Evolutionary conservation across 92 coral and sea anemone genomes (phyloP).

Genomic region (Phenganax marumi): DNA sequence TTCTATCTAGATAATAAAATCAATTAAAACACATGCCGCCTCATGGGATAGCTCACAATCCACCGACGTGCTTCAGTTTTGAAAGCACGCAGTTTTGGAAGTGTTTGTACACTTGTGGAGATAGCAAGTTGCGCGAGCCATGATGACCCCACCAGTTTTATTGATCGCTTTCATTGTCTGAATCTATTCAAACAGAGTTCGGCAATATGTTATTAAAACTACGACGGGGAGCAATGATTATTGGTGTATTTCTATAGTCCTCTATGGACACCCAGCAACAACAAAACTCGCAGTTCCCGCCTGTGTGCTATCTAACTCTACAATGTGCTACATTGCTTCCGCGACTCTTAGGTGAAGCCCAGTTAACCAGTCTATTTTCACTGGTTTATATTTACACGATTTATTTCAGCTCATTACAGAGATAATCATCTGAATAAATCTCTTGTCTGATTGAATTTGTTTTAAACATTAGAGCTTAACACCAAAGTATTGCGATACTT

Average conservation of each 20-base stretch:
- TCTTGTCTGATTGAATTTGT: conserved; percentile 53
- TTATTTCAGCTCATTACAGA: conserved; percentile 49
- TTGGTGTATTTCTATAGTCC: conserved; percentile 38
- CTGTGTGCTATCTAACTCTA: conserved; percentile 32
- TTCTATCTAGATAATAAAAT: conserved; percentile 44
- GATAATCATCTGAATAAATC: conserved; percentile 50
- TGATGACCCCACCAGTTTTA: conserved; percentile 49
- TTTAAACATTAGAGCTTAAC: conserved; percentile 49
- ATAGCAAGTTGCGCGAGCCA: conserved; percentile 22
- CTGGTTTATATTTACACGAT: conserved; percentile 48
- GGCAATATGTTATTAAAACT: conserved; percentile 50
- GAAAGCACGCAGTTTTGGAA: neutral
- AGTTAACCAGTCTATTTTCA: neutral
- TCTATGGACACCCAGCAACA: conserved; percentile 22
- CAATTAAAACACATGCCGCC: conserved; percentile 54
- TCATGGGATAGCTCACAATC: conserved; percentile 26
- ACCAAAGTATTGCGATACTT: conserved; percentile 48
- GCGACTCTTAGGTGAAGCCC: conserved; percentile 5
- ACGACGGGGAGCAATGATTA: conserved; percentile 49
- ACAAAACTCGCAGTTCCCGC: conserved; percentile 13
- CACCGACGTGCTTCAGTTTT: conserved; percentile 11
- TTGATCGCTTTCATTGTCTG: conserved; percentile 51
- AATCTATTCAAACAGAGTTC: conserved; percentile 42
- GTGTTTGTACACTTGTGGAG: conserved; percentile 33
- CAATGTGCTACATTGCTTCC: conserved; percentile 25